phyloP scores from a whole-genome alignment of 1,140 invertebrate species.

The Bombus affinis region DNA sequence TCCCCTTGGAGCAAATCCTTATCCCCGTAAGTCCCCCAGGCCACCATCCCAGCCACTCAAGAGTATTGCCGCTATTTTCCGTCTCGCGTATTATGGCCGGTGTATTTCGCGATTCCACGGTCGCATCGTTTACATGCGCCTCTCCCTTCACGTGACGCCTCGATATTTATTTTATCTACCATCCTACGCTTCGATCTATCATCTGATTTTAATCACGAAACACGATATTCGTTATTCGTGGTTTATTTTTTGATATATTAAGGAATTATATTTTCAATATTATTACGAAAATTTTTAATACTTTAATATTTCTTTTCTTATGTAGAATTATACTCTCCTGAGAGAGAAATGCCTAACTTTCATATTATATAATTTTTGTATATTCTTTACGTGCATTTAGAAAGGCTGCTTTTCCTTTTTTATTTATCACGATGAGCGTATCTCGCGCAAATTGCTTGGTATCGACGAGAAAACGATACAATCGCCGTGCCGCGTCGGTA shows the following conservation, averaged over 20 bases:
- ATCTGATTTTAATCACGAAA: neutral
- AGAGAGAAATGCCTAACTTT: neutral
- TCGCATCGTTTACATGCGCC: constrained; percentile 75
- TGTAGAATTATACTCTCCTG: too few species aligned
- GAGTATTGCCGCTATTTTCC: constrained; percentile 78
- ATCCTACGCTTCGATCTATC: neutral
- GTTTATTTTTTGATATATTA: neutral
- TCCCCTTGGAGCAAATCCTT: constrained; percentile 79
- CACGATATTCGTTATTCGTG: neutral
- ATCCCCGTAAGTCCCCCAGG: constrained; percentile 67
- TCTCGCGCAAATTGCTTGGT: neutral
- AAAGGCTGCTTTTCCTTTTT: neutral
- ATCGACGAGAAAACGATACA: constrained; percentile 48
- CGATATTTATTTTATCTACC: constrained; percentile 37
- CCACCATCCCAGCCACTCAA: constrained; percentile 76
- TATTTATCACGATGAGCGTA: neutral
- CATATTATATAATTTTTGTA: neutral
- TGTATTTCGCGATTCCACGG: constrained; percentile 63
- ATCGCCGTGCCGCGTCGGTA: constrained; percentile 21
- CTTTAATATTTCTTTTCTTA: too few species aligned
- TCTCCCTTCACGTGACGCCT: constrained; percentile 58
- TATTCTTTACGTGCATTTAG: neutral
- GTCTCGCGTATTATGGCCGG: constrained; percentile 57
- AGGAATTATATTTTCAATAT: neutral
- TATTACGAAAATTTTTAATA: too few species aligned